These are phyloP conservation scores for Coryphaenoides rupestris DNA, from an alignment of 2,113 vertebrate genomes.

Conservation along the genomic window DNA sequence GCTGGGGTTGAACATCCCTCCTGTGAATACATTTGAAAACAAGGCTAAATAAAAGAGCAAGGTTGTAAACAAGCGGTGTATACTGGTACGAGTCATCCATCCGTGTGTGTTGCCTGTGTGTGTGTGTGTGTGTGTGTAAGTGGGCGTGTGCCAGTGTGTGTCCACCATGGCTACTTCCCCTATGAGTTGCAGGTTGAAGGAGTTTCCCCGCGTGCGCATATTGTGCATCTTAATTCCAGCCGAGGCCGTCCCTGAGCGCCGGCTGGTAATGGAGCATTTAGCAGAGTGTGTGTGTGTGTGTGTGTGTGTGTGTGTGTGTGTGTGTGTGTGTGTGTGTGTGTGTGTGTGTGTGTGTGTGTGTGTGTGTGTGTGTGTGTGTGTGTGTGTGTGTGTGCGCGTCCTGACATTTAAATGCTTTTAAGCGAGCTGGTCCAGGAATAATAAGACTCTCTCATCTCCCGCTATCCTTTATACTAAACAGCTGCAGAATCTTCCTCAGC, in stretches of 20 bases:
- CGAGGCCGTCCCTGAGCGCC: no score
- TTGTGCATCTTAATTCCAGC: no score
- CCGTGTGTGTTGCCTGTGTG: background rate
- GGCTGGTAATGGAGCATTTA: no score
- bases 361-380: slow-evolving; percentile 5
- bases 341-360: slow-evolving; percentile 18
- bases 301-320: background rate
- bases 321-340: slow-evolving; percentile 2
- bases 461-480: slow-evolving; percentile 8
- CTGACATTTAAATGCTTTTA: slow-evolving; percentile 9
- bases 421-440: background rate
- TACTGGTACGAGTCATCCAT: background rate
- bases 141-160: background rate
- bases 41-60: background rate
- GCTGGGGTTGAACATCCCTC: no score
- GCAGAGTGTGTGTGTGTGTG: background rate
- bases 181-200: no score
- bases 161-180: no score
- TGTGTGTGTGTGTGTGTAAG: background rate
- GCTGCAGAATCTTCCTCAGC: no score
- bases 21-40: no score
- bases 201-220: no score
- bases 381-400: background rate
- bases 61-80: background rate
- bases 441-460: slow-evolving; percentile 5